Evolutionary conservation across 2,797 vertebrate species (phyloP), one percentile per base, ranked within the genome.

Genomic region (Dendrocincla tyrannina): DNA sequence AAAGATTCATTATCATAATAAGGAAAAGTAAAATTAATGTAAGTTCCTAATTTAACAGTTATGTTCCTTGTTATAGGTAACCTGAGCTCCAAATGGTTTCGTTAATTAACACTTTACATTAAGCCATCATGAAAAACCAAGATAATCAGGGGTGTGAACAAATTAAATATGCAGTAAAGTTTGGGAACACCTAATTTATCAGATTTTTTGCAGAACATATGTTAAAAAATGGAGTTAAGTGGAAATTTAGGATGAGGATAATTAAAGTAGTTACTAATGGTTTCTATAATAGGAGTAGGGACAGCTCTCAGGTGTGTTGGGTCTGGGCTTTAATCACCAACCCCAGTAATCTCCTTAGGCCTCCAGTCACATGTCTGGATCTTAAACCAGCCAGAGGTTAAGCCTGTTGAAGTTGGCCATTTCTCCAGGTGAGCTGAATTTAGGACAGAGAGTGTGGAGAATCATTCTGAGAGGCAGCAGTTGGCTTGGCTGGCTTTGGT

Each of bases 261-360:
- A 77, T 86, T 86, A 37, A 72, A 85, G 50, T 3, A 35, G 17
- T 76, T 47, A 28, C 35, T 47, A 2, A 52, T 56, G 8, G 44
- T n/a, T 63, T 37, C 75, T 84, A 3, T 58, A 20, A 46, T 3
- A 66, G 44, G 23, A 33, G 30, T 24, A 4, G 39, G 25, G 32
- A 7, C 15, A 86, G 42, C 72, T 76, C 41, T 83, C 89, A 95
- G 91, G 90, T 96, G 93, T 88, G 49, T 9, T 89, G 85, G 23
- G 80, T 8, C 68, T 80, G 47, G 66, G 53, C 68, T 94, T 68
- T 85, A 27, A 87, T 80, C 60, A 47, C 15, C 50, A 77, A 77
- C 52, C 44, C 77, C 49, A 44, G 6, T 27, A 58, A 88, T 59
- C 76, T 73, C 63, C 7, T 86, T 15, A 70, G 44, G 69, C 76